Evolutionary conservation across 2,113 vertebrate genomes (phyloP), one percentile per base, ranked within the genome.

Genomic region (Colaptes auratus): DNA sequence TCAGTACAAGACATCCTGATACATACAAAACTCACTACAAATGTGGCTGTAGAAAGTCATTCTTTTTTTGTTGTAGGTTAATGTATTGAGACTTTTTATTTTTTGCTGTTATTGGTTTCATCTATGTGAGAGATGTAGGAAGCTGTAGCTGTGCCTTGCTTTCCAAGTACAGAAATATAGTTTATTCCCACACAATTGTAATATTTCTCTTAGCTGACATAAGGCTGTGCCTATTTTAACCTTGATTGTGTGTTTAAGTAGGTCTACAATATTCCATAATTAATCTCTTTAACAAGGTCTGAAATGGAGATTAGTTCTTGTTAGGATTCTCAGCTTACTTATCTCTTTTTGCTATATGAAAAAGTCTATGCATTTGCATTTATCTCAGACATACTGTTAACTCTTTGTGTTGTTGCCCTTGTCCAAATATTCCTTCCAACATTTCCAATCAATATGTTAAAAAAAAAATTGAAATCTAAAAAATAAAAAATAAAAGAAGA

Each of bases 261-360:
- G 19, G 33, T 85, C 86, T 93, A 84, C 28, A 73, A 42, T 89
- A 93, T 78, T 92, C 53, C 27, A 74, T 89, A 95, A 93, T 91
- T 75, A 94, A 77, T 81, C 36, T 92, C 53, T 85, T 70, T 76
- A 95, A 93, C 60, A 92, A 92, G 86, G 83, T 91, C 66, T 65
- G 81, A 90, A 96, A 95, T 73, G 39, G n/a, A 86, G 81, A 75
- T 82, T 73, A 95, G 36, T 12, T 75, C 70, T 73, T 82, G 42
- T 56, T 73, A 53, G 42, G 64, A 77, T 76, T 92, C 79, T 94
- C 36, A 80, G 72, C 24, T 95, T 92, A 66, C 23, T 92, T 75
- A 66, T 77, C 64, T 76, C 58, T 77, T 91, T 93, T 92, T 61
- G 56, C 78, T 89, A 42, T 42, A 59, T 18, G 3, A 84, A 74